Base-by-base conservation (phyloP, 2,888 invertebrate species). In the Ferdinandea cuprea region DNA sequence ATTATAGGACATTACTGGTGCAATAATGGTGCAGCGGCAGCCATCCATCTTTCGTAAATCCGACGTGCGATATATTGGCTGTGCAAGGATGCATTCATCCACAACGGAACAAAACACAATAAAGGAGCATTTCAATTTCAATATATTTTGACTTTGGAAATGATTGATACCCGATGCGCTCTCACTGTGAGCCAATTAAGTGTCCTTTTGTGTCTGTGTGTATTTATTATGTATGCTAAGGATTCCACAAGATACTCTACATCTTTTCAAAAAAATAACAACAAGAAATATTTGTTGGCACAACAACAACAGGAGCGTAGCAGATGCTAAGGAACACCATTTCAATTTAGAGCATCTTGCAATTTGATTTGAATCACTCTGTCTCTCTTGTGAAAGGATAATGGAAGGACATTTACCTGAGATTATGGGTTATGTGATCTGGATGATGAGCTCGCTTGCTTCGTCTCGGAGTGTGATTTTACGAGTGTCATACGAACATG, bases 321-420 rank as follows among this genome's bases (percentile, higher is more conserved):
- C 78, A 78, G 83, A 77, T 83, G 83, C 30, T 65, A 63, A 52
- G 48, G 52, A 78, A 73, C 78, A 73, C 78, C 61, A 77, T 83
- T 72, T 69, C 63, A 83, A 83, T 83, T 83, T 78, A 68, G 78
- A 83, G 78, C 83, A 83, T 83, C 72, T 83, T 78, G 61, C 78
- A 59, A 50, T 83, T 72, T 72, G 46, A 81, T 71, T 81, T 72
- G 66, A 77, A 56, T 56, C 74, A 68, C 19, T 32, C 13, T 65
- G 68, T 77, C 13, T 68, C 54, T 56, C 25, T 19, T 48, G 42
- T 42, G 30, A 58, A 72, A 77, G 77, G 72, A 72, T 81, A 81
- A 81, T 83, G 66, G 72, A 44, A 77, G 63, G 68, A 58, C 54
- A 77, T 77, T 83, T 83, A 83, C 83, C 83, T 83, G 81, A 68